Evolutionary conservation across 2,797 vertebrate genomes (phyloP).

Genomic region (Hydrolagus colliei): DNA sequence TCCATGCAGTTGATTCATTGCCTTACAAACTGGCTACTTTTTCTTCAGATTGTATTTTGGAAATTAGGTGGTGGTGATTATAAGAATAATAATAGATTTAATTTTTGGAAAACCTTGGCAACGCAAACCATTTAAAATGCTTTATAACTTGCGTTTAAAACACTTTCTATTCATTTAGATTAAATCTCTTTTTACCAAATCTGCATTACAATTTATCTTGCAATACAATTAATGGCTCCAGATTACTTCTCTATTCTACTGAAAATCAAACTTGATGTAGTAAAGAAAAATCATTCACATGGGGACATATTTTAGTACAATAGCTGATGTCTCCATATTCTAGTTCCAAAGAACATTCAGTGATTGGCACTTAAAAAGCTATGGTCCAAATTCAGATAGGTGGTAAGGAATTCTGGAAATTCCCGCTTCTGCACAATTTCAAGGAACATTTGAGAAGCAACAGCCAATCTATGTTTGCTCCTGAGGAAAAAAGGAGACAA

Average conservation of each 20-base stretch:
- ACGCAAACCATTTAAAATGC: background rate
- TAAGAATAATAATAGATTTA: too few relatives aligned
- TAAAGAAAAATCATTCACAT: background rate
- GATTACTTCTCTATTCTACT: background rate
- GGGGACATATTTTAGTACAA: background rate
- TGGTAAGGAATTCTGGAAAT: constrained; percentile 63
- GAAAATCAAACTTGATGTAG: background rate
- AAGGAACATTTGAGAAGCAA: constrained; percentile 52
- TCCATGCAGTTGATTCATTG: constrained; percentile 1
- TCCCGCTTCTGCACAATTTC: constrained; percentile 57
- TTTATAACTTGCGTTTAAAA: background rate
- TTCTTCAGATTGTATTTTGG: too few relatives aligned
- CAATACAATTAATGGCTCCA: background rate
- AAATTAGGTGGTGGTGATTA: background rate
- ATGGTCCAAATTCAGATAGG: constrained; percentile 60
- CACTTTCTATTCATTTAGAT: background rate
- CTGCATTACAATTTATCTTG: background rate
- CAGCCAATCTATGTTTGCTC: constrained; percentile 43
- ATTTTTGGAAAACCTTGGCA: background rate
- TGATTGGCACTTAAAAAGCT: constrained; percentile 48
- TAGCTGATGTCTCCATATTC: background rate
- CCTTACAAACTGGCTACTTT: background rate
- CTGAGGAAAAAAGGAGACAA: constrained; percentile 42
- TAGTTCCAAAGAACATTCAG: background rate
- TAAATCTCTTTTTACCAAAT: background rate